Base-by-base conservation (phyloP, 2,113 vertebrate genomes). In the Crotalus helleri region DNA sequence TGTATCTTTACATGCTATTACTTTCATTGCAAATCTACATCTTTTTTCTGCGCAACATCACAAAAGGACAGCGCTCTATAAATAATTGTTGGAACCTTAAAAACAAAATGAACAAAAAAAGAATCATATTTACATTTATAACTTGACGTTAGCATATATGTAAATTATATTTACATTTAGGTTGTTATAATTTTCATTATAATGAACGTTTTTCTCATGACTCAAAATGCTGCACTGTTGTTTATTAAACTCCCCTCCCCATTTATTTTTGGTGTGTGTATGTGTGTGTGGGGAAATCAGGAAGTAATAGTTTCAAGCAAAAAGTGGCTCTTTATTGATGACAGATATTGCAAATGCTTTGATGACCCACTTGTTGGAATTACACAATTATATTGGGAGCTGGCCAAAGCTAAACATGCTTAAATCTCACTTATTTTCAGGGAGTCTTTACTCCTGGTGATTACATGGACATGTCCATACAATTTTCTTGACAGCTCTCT, bases 331-430 rank as follows among this genome's bases (percentile, higher is more conserved):
- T 19, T 74, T 74, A 74, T 74, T 64, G 39, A 46, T 61, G 39
- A 12, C 17, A 39, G 39, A 53, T 10, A 0, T 8, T 4, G 5
- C 11, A 74, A 92, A 94, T 94, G 59, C 26, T 88, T 61, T 8
- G 44, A 69, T 12, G 39, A 23, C 29, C 7, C 0, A 0, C 51
- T 57, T 55, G 51, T 0, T 0, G 46, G 9, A 33, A 17, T 3
- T 44, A 59, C 54, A 58, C 69, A 85, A 11, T 74, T 74, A 33
- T 13, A 74, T 33, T 74, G 64, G 64, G 5, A 74, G 2, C 64
- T 74, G 64, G n/a, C 64, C 64, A 74, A 74, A 74, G n/a, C n/a
- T 74, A 74, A 74, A 74, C 64, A 33, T 33, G n/a, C n/a, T 74
- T 74, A 58, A 59, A 17, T n/a, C 54, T 44, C 24, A 86, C 58